phyloP scores from a whole-genome alignment of 1,140 invertebrate genomes.

The Potamilus streckersoni region DNA sequence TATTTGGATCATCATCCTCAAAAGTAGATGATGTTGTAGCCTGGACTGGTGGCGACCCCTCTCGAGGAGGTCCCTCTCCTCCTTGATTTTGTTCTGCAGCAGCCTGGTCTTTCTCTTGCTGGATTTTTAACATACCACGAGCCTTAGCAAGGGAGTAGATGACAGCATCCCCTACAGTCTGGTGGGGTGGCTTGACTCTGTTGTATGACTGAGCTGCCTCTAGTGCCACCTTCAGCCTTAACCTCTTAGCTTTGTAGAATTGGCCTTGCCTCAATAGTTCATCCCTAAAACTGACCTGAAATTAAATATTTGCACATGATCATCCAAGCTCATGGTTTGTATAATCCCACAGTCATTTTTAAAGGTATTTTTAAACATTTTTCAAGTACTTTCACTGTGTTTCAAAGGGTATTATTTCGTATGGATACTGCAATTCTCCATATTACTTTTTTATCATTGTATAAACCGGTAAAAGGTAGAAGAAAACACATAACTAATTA shows the following conservation, averaged over 20 bases:
- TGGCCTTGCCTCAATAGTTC: conserved; percentile 54
- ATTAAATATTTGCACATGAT: too few relatives aligned
- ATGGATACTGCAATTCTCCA: too few relatives aligned
- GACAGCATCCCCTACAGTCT: conserved; percentile 65
- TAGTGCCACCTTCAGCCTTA: conserved; percentile 54
- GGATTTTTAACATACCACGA: background rate
- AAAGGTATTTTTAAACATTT: too few relatives aligned
- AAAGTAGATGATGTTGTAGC: conserved; percentile 41
- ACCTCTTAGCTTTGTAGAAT: conserved; percentile 52
- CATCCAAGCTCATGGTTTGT: too few relatives aligned
- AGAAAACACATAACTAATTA: too few relatives aligned
- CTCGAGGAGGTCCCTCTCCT: conserved; percentile 32
- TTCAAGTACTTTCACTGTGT: too few relatives aligned
- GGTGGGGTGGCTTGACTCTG: conserved; percentile 61
- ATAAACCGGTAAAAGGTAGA: too few relatives aligned
- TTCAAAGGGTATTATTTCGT: too few relatives aligned
- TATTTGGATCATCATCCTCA: conserved; percentile 66
- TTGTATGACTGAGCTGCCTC: conserved; percentile 64
- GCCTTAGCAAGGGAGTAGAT: conserved; percentile 9
- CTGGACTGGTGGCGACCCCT: conserved; percentile 31
- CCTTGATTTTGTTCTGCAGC: conserved; percentile 23
- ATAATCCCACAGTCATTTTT: too few relatives aligned
- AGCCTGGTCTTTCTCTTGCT: background rate
- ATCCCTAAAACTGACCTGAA: conserved; percentile 38
- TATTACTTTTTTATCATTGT: too few relatives aligned